Conservation (phyloP, 2,797 vertebrate genomes). For the Cuniculus paca region DNA sequence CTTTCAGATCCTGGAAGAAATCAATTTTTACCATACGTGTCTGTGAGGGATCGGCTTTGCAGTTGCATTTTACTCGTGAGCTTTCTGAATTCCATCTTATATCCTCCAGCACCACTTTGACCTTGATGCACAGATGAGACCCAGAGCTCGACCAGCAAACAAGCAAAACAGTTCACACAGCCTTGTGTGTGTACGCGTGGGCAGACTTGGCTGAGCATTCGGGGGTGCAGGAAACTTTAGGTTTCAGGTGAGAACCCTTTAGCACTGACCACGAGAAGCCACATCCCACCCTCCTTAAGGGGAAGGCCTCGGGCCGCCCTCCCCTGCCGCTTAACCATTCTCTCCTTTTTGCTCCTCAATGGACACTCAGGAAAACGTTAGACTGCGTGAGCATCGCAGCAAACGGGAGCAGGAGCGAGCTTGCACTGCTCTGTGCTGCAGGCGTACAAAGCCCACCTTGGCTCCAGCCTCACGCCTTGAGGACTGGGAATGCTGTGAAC, state of each 20-base stretch:
- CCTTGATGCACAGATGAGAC: neutral
- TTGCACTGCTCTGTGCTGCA: neutral
- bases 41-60: neutral
- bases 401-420: neutral
- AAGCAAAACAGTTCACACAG: neutral
- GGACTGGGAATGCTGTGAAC: neutral
- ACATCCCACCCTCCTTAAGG: neutral
- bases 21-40: neutral
- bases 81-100: neutral
- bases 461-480: neutral
- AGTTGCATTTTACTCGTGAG: neutral
- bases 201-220: neutral
- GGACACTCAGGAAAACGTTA: neutral
- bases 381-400: neutral
- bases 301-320: neutral
- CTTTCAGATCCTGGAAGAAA: neutral
- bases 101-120: neutral
- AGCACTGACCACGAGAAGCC: neutral
- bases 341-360: neutral
- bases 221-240: neutral
- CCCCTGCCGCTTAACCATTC: neutral
- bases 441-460: neutral
- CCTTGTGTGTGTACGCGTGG: neutral
- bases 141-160: neutral
- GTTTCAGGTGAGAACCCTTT: neutral